Evolutionary conservation across 2,113 vertebrate species (phyloP), one percentile per base, ranked within the genome.

Genomic region (Athene cunicularia): DNA sequence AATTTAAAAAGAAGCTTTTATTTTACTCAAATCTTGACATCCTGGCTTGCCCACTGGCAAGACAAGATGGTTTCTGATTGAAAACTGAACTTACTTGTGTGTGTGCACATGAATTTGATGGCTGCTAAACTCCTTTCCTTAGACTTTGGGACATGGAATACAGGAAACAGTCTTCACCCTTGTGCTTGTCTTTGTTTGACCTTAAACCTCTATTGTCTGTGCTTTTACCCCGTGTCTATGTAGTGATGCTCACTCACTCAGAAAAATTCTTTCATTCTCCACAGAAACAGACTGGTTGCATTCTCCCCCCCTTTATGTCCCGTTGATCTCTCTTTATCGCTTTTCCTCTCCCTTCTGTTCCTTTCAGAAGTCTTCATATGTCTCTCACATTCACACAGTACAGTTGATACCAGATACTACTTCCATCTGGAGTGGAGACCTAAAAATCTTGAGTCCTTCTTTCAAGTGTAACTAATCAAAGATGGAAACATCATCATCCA

Each of bases 101-200:
- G 24, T 0, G 0, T 73, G 23, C 9, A 66, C 7, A 19, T 70
- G 16, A 45, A 66, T 91, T 70, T 55, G 22, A 32, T 75, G 22
- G 8, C 43, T 45, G 32, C 39, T 93, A n/a, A 67, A 41, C 18
- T 74, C 28, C 18, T 77, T 64, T 86, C 22, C 13, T 62, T 74
- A 58, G 41, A 5, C 5, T 73, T 11, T 86, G 35, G 26, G 24
- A 55, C 8, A 27, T 1, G n/a, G 63, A 75, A 18, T 49, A 63
- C 14, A 73, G 33, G 22, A 74, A 86, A 47, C 6, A 21, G 3
- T 75, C 24, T 71, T 77, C 8, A 8, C 8, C 9, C 17, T 56
- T 86, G 24, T 21, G 6, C 32, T 80, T 95, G 6, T 70, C 60
- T 94, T 80, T 37, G 2, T 59, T 74, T 80, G 47, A 62, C 62